Conservation (phyloP, 2,113 vertebrate genomes). For the Hydrochoerus hydrochaeris region DNA sequence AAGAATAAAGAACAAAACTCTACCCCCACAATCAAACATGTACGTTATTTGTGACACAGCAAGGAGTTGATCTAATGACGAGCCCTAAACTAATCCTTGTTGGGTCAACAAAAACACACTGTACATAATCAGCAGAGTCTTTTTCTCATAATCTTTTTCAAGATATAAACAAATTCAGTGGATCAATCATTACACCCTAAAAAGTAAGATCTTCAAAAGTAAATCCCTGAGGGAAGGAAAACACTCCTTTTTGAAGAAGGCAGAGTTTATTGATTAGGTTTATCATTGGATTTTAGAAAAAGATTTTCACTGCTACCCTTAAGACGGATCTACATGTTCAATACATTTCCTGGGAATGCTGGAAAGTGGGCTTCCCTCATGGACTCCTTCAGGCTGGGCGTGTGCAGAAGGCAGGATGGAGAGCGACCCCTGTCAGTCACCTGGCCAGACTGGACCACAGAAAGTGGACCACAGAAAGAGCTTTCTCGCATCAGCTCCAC, state of each 20-base stretch:
- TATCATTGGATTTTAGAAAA: neutral
- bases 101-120: neutral
- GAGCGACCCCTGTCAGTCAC: neutral
- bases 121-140: neutral
- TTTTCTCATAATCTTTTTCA: conserved; percentile 12
- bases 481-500: neutral
- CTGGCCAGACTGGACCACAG: neutral
- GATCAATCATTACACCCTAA: neutral
- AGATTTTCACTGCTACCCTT: neutral
- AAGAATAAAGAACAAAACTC: neutral
- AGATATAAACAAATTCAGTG: neutral
- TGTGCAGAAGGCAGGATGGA: neutral
- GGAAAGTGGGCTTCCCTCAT: neutral
- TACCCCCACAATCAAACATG: neutral
- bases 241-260: neutral
- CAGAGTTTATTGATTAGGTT: neutral
- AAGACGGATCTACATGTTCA: neutral
- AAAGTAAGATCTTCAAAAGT: neutral
- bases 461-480: neutral
- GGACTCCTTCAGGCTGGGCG: neutral
- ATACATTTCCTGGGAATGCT: neutral
- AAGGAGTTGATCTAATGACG: neutral
- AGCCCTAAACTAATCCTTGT: neutral
- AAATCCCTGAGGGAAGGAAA: neutral
- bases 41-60: neutral